Base-by-base conservation (phyloP, 1,140 invertebrate species). In the Drosophila busckii region DNA sequence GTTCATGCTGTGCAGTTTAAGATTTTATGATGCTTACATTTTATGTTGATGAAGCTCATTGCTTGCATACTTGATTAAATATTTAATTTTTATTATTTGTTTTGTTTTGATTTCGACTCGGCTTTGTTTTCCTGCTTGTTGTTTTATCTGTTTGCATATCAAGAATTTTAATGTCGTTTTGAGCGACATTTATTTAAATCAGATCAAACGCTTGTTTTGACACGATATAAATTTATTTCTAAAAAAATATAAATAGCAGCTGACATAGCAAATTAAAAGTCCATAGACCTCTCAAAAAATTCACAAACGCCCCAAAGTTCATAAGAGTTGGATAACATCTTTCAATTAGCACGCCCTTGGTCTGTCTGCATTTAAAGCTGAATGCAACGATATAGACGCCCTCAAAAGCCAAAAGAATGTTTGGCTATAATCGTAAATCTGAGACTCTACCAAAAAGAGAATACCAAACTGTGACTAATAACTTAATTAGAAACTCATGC, bases 21-120 rank as follows among this genome's bases (percentile, higher is more conserved):
- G 71, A 66, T 80, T 84, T 84, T 73, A 84, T 80, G 71, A 78
- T 75, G 78, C 66, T 84, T 78, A 84, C 84, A 84, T 84, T 84
- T 84, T 84, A 84, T 84, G 78, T 71, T 84, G 78, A 84, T 84
- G 78, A 70, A 62, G 53, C 71, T 78, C 80, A 84, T 84, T 73
- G 80, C 78, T 66, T 84, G 71, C 60, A 84, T 84, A 63, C 73
- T 71, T 80, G 68, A 80, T 80, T 80, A 73, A 45, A 55, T 25
- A 37, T 53, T 44, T 34, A 46, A 13, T 35, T 25, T 50, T 59
- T 37, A 29, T 26, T 32, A 15, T 70, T 31, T 32, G 8, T 56
- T 23, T 56, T 58, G 52, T 59, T 66, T 56, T 20, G 46, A 20
- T 53, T 48, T 29, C 35, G 48, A 8, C 19, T 52, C 12, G 12